These are phyloP conservation scores for Steromphala cineraria DNA, from an alignment of 2,888 invertebrate species.

Conservation along the genomic window DNA sequence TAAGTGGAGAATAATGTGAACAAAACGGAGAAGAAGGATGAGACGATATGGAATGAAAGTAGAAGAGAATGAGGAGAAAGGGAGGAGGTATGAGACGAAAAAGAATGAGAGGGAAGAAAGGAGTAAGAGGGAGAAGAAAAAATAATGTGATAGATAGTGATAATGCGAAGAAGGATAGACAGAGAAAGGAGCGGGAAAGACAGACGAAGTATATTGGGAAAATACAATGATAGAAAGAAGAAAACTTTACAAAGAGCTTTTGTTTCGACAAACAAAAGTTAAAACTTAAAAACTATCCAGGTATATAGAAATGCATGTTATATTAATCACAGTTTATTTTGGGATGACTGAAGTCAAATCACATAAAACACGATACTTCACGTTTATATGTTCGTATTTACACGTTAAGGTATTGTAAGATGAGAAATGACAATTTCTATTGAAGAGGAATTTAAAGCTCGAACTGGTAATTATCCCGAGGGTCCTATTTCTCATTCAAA, in stretches of 20 bases:
- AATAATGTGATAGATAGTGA: not conserved
- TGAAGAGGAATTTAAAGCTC: too few species aligned
- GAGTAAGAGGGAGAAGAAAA: not conserved
- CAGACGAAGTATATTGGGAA: not conserved
- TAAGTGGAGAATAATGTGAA: slow-evolving; percentile 20
- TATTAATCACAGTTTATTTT: too few species aligned
- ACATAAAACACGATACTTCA: too few species aligned
- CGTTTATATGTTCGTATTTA: too few species aligned
- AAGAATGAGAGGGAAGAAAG: not conserved
- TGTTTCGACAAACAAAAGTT: too few species aligned
- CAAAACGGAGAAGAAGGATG: slow-evolving; percentile 22
- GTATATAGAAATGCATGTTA: too few species aligned
- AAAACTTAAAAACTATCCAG: too few species aligned
- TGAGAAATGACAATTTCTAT: too few species aligned
- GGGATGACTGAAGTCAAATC: too few species aligned
- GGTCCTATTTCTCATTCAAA: too few species aligned
- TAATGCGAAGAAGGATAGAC: slow-evolving; percentile 25
- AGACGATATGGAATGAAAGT: slow-evolving; percentile 21
- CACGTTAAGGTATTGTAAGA: too few species aligned
- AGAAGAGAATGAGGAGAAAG: slow-evolving; percentile 25
- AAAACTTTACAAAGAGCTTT: not conserved
- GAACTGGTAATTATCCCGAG: too few species aligned
- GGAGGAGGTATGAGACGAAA: slow-evolving; percentile 16
- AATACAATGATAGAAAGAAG: not conserved
- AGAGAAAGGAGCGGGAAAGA: slow-evolving; percentile 28